These are phyloP conservation scores for Microcebus jonahi DNA, from an alignment of 2,113 vertebrate species.

Conservation along the genomic window DNA sequence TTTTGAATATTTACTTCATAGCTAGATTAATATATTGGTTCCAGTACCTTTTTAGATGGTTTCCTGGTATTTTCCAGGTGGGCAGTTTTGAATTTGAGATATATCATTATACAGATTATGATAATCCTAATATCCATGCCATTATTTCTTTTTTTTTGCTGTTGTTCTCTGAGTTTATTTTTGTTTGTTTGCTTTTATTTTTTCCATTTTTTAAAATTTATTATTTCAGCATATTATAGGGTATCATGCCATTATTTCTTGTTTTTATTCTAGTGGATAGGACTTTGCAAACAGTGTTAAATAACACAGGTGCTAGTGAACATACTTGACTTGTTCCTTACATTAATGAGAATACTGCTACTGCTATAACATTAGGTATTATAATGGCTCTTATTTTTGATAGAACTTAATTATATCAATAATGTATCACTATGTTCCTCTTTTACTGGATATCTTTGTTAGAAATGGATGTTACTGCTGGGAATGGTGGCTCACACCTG, in stretches of 20 bases:
- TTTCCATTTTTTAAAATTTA: too few species aligned
- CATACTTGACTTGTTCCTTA: neutral
- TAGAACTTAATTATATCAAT: neutral
- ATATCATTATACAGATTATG: neutral
- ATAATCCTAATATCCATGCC: neutral
- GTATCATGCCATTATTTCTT: neutral
- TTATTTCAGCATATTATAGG: too few species aligned
- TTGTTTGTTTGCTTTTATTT: too few species aligned
- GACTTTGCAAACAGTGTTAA: slow-evolving; percentile 33
- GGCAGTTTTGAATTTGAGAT: neutral
- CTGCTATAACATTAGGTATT: neutral
- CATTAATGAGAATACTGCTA: neutral
- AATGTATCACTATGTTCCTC: neutral
- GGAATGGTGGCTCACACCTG: too few species aligned
- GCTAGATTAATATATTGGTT: neutral
- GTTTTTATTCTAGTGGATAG: neutral
- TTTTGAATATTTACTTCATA: slow-evolving; percentile 20
- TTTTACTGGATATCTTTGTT: slow-evolving; percentile 35
- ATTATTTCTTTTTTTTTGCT: neutral
- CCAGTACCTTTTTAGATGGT: neutral
- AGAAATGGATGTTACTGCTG: neutral
- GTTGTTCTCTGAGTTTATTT: too few species aligned
- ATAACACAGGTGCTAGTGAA: neutral
- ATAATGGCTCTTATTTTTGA: neutral
- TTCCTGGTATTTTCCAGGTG: neutral